Evolutionary conservation across 2,888 invertebrate species (phyloP).

Genomic region (Xanthia togata): DNA sequence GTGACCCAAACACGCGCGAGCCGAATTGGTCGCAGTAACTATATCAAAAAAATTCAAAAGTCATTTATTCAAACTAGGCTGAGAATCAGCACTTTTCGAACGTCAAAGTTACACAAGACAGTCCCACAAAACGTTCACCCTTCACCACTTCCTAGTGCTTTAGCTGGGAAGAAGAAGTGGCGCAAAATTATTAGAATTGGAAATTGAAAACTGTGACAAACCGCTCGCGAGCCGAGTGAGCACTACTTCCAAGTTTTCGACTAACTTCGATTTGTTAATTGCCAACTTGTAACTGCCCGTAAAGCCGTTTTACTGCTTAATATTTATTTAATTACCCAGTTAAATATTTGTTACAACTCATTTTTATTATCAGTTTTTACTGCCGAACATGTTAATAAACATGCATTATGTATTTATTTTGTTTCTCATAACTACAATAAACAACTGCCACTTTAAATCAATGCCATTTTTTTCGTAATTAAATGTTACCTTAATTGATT

Average conservation of each 20-base stretch:
- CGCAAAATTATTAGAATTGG: no score
- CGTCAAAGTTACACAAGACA: no score
- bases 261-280: not conserved
- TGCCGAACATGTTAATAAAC: not conserved
- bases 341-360: not conserved
- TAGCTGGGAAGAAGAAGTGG: no score
- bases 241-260: not conserved
- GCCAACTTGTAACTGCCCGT: not conserved
- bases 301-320: not conserved
- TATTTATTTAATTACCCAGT: not conserved
- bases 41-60: no score
- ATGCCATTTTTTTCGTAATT: not conserved
- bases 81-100: no score
- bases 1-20: not conserved
- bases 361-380: not conserved
- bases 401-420: not conserved
- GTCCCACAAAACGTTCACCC: no score
- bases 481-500: slow-evolving; percentile 27
- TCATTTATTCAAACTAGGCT: no score
- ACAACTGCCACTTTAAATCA: not conserved
- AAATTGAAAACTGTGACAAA: not conserved
- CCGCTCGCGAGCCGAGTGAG: not conserved
- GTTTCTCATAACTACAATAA: not conserved
- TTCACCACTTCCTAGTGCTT: no score
- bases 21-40: not conserved